Evolutionary conservation across 2,797 vertebrate species (phyloP).

Genomic region (Sebastes dallii): DNA sequence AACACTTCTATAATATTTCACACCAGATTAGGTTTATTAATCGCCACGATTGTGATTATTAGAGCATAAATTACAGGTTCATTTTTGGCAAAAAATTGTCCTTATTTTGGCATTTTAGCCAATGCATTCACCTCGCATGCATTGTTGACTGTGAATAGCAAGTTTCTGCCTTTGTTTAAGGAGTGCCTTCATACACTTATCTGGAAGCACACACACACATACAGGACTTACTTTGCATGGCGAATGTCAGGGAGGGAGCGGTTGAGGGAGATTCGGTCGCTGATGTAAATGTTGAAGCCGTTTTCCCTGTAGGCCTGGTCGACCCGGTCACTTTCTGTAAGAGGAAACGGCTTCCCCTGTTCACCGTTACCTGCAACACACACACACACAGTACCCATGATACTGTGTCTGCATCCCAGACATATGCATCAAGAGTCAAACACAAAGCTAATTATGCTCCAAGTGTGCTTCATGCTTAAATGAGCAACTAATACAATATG

Average conservation of each 20-base stretch:
- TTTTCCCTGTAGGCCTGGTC: conserved; percentile 97
- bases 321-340: conserved; percentile 88
- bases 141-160: background rate
- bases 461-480: background rate
- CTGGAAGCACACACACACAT: background rate
- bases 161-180: background rate
- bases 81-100: background rate
- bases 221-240: conserved; percentile 90
- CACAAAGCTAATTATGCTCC: background rate
- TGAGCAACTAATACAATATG: background rate
- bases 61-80: background rate
- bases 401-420: background rate
- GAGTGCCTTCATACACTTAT: background rate
- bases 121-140: background rate
- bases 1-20: background rate
- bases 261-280: conserved; percentile 94
- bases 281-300: conserved; percentile 97
- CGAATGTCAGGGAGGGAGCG: conserved; percentile 95
- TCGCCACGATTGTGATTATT: background rate
- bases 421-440: background rate
- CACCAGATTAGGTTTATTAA: background rate
- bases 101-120: background rate
- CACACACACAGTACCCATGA: background rate
- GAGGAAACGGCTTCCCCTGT: conserved; percentile 90
- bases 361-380: conserved; percentile 88